Evolutionary conservation across 2,888 invertebrate genomes (phyloP).

Genomic region (Cryptocephalus primarius): DNA sequence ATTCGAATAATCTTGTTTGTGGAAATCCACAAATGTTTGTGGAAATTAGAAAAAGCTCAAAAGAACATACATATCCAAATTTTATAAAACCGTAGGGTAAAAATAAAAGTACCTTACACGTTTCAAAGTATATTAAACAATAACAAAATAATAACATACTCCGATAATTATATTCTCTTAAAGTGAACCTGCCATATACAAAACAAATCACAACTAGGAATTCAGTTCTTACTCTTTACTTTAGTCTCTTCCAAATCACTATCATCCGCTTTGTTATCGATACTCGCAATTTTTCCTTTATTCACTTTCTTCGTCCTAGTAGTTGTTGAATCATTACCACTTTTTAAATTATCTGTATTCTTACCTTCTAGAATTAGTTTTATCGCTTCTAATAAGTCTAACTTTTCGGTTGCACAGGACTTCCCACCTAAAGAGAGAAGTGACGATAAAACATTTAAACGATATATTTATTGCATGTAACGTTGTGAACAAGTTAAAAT

Average conservation of each 20-base stretch:
- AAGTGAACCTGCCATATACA: too few species aligned
- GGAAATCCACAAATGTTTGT: too few species aligned
- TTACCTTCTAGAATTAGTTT: constrained; percentile 47
- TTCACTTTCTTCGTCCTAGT: constrained; percentile 15
- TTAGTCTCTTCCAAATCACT: constrained; percentile 24
- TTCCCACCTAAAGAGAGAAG: not conserved
- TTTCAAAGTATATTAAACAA: too few species aligned
- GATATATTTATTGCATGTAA: too few species aligned
- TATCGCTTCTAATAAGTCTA: constrained; percentile 49
- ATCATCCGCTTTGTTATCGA: constrained; percentile 11
- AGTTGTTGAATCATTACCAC: constrained; percentile 9
- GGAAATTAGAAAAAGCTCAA: too few species aligned
- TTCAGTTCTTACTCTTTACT: constrained; percentile 34
- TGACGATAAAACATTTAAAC: too few species aligned
- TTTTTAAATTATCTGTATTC: constrained; percentile 14
- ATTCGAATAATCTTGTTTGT: too few species aligned
- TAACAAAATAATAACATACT: too few species aligned
- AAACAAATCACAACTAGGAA: not conserved
- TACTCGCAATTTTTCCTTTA: constrained; percentile 5
- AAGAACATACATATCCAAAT: too few species aligned
- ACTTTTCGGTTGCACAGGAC: constrained; percentile 37
- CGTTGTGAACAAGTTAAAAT: not conserved
- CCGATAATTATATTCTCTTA: too few species aligned
- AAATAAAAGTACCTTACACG: too few species aligned
- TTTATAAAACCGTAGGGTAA: too few species aligned